A percentile compares a stretch with the other conserved stretches of the same genome.
Evolutionary conservation across 1,140 invertebrate species (phyloP).

Genomic region (Acyrthosiphon pisum): DNA sequence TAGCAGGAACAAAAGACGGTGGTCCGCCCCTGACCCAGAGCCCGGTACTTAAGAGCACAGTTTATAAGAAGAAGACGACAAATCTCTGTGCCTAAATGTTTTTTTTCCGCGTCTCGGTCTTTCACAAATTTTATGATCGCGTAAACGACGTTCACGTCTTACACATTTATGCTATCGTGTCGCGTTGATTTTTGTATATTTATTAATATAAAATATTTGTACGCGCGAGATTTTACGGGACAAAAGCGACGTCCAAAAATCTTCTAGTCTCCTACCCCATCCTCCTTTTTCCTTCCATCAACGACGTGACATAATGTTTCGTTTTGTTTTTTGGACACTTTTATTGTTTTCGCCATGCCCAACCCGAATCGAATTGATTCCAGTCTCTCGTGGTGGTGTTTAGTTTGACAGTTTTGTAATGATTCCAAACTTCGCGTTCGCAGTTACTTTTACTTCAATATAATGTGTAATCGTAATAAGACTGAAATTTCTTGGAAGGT

Average conservation of each 20-base stretch:
- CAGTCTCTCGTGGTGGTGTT: neutral
- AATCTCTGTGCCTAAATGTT: neutral
- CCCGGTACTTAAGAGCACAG: neutral
- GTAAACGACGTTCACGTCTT: neutral
- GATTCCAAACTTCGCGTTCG: neutral
- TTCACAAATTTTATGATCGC: neutral
- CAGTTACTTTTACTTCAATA: neutral
- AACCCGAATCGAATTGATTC: neutral
- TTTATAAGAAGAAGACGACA: neutral
- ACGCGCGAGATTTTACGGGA: neutral
- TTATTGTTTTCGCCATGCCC: neutral
- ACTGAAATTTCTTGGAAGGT: constrained; percentile 5
- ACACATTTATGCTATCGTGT: neutral
- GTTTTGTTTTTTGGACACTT: neutral
- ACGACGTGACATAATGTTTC: neutral
- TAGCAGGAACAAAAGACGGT: constrained; percentile 68
- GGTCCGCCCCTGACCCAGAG: constrained; percentile 70
- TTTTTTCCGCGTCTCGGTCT: neutral
- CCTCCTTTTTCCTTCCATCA: neutral
- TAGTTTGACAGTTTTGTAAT: neutral
- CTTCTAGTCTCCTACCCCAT: constrained; percentile 13
- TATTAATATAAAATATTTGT: neutral
- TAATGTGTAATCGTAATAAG: neutral
- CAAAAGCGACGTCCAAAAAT: neutral
- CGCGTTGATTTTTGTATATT: neutral